Base-by-base conservation (phyloP, 2,888 invertebrate species). In the Thymelicus lineola region DNA sequence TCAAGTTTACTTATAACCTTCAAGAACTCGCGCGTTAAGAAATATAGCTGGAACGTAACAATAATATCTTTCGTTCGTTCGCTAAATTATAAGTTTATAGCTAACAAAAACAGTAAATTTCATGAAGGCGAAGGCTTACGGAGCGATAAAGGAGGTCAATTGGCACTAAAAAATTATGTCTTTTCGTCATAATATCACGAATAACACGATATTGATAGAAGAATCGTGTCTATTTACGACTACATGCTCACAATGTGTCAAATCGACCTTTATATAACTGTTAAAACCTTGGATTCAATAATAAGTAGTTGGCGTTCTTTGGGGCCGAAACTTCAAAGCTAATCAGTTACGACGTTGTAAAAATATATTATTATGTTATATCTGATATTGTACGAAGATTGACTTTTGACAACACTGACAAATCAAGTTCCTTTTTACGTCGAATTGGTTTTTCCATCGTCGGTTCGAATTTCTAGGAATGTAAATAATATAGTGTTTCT, bases 221-320 rank as follows among this genome's bases (percentile, higher is more conserved):
- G 69, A 69, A 69, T 69, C 63, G 69, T 68, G 68, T 46, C 17
- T 6, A 55, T 50, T 68, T 69, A 63, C 28, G 63, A 63, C 48
- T 63, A 71, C 61, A 71, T 50, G 61, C 71, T 59, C 70, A 69
- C 76, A 75, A 77, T 83, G 79, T 86, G 84, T 83, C 82, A 85
- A 82, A 77, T 71, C 72, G 75, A 80, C 85, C 86, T 87, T 84
- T 71, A 70, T 72, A 73, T 75, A 74, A 72, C 73, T 75, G 38
- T 63, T 48, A 20, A 57, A 68, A 48, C 74, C 74, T 74, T 75
- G 72, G 66, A 53, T 59, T 67, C 66, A 67, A 66, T 73, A 68
- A 73, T 70, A n/a, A n/a, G n/a, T n/a, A 73, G 61, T 58, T 66
- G 66, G 70, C 71, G 70, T 66, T 74, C 69, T 53, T 70, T 63